A percentile compares a stretch with the other conserved stretches of the same genome.
Evolutionary conservation across 2,797 vertebrate genomes (phyloP).

Genomic region (Onychomys arenicola): DNA sequence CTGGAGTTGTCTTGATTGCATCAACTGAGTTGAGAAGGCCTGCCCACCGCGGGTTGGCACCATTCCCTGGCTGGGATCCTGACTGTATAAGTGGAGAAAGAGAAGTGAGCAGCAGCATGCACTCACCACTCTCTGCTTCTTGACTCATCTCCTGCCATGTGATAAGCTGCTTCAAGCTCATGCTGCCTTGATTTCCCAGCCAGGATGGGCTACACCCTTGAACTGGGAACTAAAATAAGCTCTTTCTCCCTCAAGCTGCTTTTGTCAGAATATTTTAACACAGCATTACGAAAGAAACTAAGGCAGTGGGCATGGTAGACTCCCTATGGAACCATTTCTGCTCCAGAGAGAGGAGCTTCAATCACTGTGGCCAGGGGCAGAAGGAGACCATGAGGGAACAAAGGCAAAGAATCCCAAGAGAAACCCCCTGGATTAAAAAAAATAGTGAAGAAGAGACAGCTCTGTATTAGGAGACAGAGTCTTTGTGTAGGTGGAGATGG

Average conservation of each 20-base stretch:
- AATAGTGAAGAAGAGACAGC: background rate
- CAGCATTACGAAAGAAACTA: background rate
- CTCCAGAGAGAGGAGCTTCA: background rate
- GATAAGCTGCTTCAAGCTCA: background rate
- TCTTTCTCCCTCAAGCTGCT: background rate
- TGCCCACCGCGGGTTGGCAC: background rate
- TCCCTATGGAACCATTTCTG: background rate
- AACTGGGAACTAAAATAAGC: background rate
- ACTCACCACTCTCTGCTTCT: background rate
- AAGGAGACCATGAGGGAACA: background rate
- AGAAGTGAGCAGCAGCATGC: background rate
- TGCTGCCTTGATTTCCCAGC: background rate
- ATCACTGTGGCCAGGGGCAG: rapidly evolving
- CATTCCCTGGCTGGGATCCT: background rate
- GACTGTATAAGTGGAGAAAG: background rate
- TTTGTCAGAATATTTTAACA: background rate
- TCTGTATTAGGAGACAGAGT: background rate
- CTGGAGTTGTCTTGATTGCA: background rate
- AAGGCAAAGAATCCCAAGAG: background rate
- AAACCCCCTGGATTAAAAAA: background rate
- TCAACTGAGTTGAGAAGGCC: background rate
- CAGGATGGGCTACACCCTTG: background rate
- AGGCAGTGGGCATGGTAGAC: background rate
- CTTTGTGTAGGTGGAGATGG: background rate
- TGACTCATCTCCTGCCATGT: background rate